Base-by-base conservation (phyloP, 2,888 invertebrate genomes). In the Cybosia mesomella region DNA sequence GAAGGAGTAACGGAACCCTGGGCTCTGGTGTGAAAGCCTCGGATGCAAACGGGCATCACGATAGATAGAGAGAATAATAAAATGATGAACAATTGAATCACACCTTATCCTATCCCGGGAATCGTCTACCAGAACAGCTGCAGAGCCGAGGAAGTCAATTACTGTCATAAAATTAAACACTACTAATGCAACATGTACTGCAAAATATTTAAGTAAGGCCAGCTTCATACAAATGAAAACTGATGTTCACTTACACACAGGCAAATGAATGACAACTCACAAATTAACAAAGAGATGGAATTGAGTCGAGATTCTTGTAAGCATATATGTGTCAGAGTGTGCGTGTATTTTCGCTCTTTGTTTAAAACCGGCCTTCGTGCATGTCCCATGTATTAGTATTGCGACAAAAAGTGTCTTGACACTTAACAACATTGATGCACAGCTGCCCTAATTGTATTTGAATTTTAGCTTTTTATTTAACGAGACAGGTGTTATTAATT, bases 401-500 rank as follows among this genome's bases (percentile, higher is more conserved):
- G 60, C 71, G 68, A 66, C 70, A 76, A 81, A 79, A 79, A 79
- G 61, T 63, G 49, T 77, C 63, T 70, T 68, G 69, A 72, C 55
- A 68, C 67, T 70, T 21, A 58, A 63, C 58, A 11, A 72, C 76
- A 70, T 73, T 55, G 60, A 24, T 57, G 71, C 18, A 57, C 79
- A 79, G 70, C 79, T 81, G 79, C 63, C 68, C 36, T 81, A 76
- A 81, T 79, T 79, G 70, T 71, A 55, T 79, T 75, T 74, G 53
- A 72, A 61, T 74, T 66, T 64, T 55, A 32, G 58, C 32, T 61
- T 65, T 68, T 71, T 72, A 67, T 59, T 75, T 74, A 76, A 81
- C 71, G 62, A 76, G 69, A 65, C 81, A 79, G 79, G 79, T 79
- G 79, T 65, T 73, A 10, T 67, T 67, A 68, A 69, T 71, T 62